These are phyloP conservation scores for Acrocephalus scirpaceus DNA, from an alignment of 2,797 vertebrate species.

Conservation along the genomic window DNA sequence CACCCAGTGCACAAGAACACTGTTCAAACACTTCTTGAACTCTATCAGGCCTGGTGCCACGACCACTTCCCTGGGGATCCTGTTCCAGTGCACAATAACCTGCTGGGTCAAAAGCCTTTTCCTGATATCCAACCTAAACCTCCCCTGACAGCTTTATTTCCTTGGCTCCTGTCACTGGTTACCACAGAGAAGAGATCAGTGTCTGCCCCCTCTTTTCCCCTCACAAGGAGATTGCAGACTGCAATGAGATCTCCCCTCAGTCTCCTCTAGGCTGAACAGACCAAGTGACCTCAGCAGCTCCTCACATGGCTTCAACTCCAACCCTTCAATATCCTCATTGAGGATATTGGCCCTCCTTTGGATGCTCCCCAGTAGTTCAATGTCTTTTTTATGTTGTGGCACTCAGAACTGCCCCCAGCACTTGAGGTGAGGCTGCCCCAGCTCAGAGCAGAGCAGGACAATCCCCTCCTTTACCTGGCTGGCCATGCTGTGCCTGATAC, in stretches of 20 bases:
- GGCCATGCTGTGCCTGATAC: rapidly evolving
- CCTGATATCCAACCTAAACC: not conserved
- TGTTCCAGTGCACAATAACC: not conserved
- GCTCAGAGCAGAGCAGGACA: rapidly evolving
- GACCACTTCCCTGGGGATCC: not conserved
- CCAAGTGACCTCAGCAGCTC: not conserved
- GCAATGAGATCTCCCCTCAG: not conserved
- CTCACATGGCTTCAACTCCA: rapidly evolving
- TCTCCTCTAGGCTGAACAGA: not conserved
- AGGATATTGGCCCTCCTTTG: not conserved
- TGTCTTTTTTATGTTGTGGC: not conserved
- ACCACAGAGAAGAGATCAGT: no score
- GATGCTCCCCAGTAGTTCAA: rapidly evolving
- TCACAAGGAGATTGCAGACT: not conserved
- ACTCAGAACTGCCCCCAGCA: rapidly evolving
- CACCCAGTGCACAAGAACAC: rapidly evolving
- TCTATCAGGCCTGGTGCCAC: not conserved
- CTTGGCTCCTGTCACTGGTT: not conserved
- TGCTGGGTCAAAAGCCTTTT: not conserved
- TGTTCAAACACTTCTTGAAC: not conserved
- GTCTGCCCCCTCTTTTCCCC: no score
- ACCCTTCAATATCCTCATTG: not conserved
- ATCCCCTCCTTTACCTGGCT: rapidly evolving
- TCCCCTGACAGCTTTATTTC: not conserved
- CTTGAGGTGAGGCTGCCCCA: rapidly evolving